Conservation (phyloP, 2,797 vertebrate genomes). For the Microtus obscurus region DNA sequence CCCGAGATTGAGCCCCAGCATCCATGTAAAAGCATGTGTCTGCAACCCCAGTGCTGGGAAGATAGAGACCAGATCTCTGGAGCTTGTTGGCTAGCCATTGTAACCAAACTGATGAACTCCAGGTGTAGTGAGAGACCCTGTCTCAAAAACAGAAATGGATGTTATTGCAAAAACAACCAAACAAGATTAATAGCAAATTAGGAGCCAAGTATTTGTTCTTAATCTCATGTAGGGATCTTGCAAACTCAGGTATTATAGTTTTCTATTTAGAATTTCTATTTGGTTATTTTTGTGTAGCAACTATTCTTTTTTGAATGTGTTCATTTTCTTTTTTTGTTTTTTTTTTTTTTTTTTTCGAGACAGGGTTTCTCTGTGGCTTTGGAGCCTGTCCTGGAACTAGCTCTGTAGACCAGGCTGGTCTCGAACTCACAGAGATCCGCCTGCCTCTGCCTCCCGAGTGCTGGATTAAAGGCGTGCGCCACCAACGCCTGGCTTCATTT, state of each 20-base stretch:
- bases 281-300: background rate
- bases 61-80: background rate
- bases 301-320: slow-evolving; percentile 25
- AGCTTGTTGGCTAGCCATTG: background rate
- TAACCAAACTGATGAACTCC: background rate
- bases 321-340: slow-evolving; percentile 44
- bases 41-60: background rate
- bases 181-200: background rate
- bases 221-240: background rate
- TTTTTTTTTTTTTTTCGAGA: too few relatives aligned
- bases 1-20: too few relatives aligned
- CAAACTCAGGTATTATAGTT: slow-evolving; percentile 47
- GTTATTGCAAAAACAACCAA: background rate
- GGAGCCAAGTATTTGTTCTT: background rate
- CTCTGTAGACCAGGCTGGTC: too few relatives aligned
- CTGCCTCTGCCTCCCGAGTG: too few relatives aligned
- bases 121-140: background rate
- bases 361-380: too few relatives aligned
- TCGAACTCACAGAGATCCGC: too few relatives aligned
- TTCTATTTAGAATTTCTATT: slow-evolving; percentile 51
- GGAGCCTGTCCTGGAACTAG: too few relatives aligned
- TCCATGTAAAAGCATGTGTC: background rate
- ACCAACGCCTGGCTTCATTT: too few relatives aligned
- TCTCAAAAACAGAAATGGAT: background rate
- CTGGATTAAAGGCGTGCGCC: too few relatives aligned